Percentiles rank a stretch among this genome's conserved stretches.
Conservation (phyloP, 2,113 vertebrate species). For the Phocoena phocoena region DNA sequence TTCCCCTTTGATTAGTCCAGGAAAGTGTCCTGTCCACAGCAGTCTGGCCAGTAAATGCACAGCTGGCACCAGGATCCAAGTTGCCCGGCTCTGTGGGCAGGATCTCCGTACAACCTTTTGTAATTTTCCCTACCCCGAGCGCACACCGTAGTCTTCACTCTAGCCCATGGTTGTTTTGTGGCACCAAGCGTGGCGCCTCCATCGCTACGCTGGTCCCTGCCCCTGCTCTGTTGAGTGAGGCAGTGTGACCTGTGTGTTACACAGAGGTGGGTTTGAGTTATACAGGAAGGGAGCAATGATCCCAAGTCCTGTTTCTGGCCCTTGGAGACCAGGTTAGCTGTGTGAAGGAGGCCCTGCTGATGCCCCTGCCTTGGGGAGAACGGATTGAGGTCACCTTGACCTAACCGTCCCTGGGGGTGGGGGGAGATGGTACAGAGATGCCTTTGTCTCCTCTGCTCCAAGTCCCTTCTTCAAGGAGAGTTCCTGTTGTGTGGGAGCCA, state of each 20-base stretch:
- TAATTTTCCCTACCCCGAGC: neutral
- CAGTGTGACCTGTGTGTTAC: neutral
- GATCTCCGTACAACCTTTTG: neutral
- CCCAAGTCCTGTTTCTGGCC: neutral
- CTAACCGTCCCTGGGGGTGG: neutral
- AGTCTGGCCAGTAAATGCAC: neutral
- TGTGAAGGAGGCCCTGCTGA: neutral
- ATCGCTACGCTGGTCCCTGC: neutral
- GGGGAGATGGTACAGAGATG: conserved; percentile 5
- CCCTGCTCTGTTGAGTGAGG: neutral
- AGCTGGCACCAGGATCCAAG: neutral
- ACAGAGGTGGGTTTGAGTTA: neutral
- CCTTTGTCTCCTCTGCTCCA: conserved; percentile 49
- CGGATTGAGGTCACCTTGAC: conserved; percentile 38
- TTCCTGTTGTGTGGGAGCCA: conserved; percentile 26
- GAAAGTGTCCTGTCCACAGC: neutral
- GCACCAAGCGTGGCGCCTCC: fast-evolving
- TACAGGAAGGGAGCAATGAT: neutral
- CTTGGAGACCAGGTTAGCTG: neutral
- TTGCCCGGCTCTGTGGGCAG: neutral
- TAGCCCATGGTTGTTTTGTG: neutral
- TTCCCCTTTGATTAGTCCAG: neutral
- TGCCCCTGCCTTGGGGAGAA: neutral
- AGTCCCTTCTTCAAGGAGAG: conserved; percentile 45
- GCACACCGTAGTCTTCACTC: neutral